These are phyloP conservation scores for Drosophila oshimai DNA, from an alignment of 1,140 invertebrate genomes.

Conservation along the genomic window DNA sequence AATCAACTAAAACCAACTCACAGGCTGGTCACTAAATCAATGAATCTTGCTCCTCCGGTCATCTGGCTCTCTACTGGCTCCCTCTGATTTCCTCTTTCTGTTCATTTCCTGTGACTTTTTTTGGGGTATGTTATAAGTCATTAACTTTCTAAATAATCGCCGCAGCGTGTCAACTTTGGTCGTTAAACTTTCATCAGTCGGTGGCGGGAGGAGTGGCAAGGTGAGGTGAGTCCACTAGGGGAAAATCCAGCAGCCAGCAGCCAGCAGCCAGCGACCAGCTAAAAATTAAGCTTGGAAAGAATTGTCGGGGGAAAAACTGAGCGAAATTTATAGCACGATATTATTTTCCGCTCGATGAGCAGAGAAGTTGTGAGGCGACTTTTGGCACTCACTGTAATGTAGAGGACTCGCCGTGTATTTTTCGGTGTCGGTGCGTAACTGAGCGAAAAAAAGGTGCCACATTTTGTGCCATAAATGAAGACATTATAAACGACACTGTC, in stretches of 20 bases:
- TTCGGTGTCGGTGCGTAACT: constrained; percentile 78
- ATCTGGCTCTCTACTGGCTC: background rate
- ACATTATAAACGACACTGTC: constrained; percentile 69
- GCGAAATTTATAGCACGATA: constrained; percentile 79
- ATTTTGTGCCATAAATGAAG: constrained; percentile 76
- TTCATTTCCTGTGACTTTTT: constrained; percentile 43
- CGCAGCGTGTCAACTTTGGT: constrained; percentile 80
- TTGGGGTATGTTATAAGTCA: constrained; percentile 74
- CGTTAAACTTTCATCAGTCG: constrained; percentile 79
- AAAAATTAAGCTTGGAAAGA: constrained; percentile 28
- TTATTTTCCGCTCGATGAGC: constrained; percentile 81
- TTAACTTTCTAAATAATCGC: constrained; percentile 81
- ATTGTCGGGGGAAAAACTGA: constrained; percentile 55
- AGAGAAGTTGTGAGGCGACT: constrained; percentile 77
- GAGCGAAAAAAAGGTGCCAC: constrained; percentile 71
- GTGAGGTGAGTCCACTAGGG: constrained; percentile 30
- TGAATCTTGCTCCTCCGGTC: constrained; percentile 25
- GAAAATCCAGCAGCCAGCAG: constrained; percentile 23
- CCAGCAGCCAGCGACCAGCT: constrained; percentile 20
- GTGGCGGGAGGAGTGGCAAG: constrained; percentile 3
- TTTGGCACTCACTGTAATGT: constrained; percentile 57
- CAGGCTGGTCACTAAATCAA: constrained; percentile 42
- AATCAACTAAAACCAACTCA: constrained; percentile 47
- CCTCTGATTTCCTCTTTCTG: constrained; percentile 1
- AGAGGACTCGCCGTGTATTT: constrained; percentile 37